These are phyloP conservation scores for Azemiops feae DNA, from an alignment of 2,113 vertebrate species.

Conservation along the genomic window DNA sequence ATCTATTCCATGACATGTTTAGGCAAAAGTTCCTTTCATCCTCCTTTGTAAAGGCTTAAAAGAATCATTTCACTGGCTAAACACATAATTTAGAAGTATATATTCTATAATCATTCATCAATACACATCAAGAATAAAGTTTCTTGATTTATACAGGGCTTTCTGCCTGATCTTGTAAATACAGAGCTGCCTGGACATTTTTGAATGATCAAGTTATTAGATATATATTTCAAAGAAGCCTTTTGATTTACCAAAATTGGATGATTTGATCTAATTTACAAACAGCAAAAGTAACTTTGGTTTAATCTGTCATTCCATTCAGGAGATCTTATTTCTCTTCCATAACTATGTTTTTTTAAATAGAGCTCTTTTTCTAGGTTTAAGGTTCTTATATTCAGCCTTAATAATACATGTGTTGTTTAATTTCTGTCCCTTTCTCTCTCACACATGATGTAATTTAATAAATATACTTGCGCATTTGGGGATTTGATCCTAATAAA, in stretches of 20 bases:
- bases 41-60: background rate
- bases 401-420: background rate
- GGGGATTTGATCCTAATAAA: background rate
- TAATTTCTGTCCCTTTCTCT: background rate
- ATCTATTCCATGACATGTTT: background rate
- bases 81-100: background rate
- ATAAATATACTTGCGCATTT: background rate
- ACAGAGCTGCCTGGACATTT: background rate
- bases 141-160: background rate
- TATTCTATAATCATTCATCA: background rate
- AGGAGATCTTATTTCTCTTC: background rate
- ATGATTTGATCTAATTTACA: background rate
- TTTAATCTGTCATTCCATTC: rapidly evolving
- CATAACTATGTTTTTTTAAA: background rate
- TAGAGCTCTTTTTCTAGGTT: background rate
- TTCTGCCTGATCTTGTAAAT: background rate
- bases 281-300: background rate
- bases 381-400: slow-evolving; percentile 1
- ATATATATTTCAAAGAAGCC: background rate
- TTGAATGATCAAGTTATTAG: background rate
- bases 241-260: rapidly evolving
- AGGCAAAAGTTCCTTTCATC: background rate
- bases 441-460: background rate
- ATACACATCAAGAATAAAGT: background rate
- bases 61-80: background rate